These are phyloP conservation scores for Scaptomyza hsui DNA, from an alignment of 1,140 invertebrate species.

Conservation along the genomic window DNA sequence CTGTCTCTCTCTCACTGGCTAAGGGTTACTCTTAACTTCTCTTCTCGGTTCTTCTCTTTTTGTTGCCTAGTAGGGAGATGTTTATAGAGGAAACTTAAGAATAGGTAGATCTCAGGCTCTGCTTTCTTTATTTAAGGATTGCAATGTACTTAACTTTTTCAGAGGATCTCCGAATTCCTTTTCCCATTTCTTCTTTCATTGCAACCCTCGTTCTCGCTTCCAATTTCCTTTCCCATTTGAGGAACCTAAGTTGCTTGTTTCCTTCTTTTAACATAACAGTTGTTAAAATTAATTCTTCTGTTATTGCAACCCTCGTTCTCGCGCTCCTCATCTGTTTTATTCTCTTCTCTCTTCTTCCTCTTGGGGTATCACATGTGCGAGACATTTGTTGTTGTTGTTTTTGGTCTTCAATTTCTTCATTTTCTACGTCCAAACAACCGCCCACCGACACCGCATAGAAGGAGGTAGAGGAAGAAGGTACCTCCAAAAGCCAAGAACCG, in stretches of 20 bases:
- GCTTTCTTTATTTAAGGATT: too few species aligned
- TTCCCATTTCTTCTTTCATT: too few species aligned
- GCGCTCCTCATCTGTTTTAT: neutral
- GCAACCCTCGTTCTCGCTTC: neutral
- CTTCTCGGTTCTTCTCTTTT: neutral
- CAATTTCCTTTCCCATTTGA: too few species aligned
- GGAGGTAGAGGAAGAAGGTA: neutral
- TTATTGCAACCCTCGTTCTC: neutral
- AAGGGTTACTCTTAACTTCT: neutral
- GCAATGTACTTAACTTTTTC: too few species aligned
- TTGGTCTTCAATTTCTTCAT: conserved; percentile 74
- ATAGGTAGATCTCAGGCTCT: too few species aligned
- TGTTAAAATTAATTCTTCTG: neutral
- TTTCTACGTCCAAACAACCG: conserved; percentile 51
- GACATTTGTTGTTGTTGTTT: conserved; percentile 37
- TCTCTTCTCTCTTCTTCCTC: neutral
- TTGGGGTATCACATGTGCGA: conserved; percentile 47
- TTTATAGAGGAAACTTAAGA: too few species aligned
- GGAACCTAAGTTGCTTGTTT: neutral
- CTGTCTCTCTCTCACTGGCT: conserved; percentile 5
- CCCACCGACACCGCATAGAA: conserved; percentile 48
- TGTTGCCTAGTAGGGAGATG: neutral
- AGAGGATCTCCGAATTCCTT: too few species aligned
- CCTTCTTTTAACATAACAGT: too few species aligned
- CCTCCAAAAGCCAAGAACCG: conserved; percentile 25